Base-by-base conservation (phyloP, 1,140 invertebrate species). In the Brachionus calyciflorus region DNA sequence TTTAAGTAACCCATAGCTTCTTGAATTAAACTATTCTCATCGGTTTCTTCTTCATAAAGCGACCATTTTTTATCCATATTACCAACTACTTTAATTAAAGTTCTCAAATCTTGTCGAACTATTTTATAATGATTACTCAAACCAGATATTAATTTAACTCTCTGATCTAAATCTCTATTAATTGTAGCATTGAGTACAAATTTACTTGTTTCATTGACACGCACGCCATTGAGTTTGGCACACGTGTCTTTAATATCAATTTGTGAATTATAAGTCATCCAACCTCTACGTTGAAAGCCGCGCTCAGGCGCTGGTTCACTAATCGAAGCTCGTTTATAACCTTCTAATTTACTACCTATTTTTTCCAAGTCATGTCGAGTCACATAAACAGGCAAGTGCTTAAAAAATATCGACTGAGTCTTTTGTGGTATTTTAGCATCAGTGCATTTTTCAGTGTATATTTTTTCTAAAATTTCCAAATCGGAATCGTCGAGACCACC, bases 171-270 rank as follows among this genome's bases (percentile, higher is more conserved):
- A 85, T 98, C 96, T 3, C 95, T 88, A 83, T 97, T 97, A 0
- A 97, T 91, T 80, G 94, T 94, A 1, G 91, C 94, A 49, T 93
- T 93, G 78, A 98, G 87, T 7, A 53, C 19, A 53, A 37, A 73
- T 14, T 51, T 12, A 83, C 84, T 85, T 85, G 93, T 91, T 80
- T 92, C 86, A 78, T 96, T 94, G 80, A 95, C 96, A 81, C 98
- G 98, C 9, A 99, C 87, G 83, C 93, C 95, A 95, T 95, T 99
- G 83, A 96, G 99, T 77, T 98, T 98, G 83, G 99, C 95, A 83
- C 98, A 98, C 77, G 99, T 98, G 83, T 98, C 98, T 7, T 98
- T 94, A 82, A 94, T 91, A 49, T 94, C 87, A 80, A 93, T 91
- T 37, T 7, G 21, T 5, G 57, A 63, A 9, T 63, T 30, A 85